Evolutionary conservation across 2,113 vertebrate genomes (phyloP), one percentile per base, ranked within the genome.

Genomic region (Chamaea fasciata): DNA sequence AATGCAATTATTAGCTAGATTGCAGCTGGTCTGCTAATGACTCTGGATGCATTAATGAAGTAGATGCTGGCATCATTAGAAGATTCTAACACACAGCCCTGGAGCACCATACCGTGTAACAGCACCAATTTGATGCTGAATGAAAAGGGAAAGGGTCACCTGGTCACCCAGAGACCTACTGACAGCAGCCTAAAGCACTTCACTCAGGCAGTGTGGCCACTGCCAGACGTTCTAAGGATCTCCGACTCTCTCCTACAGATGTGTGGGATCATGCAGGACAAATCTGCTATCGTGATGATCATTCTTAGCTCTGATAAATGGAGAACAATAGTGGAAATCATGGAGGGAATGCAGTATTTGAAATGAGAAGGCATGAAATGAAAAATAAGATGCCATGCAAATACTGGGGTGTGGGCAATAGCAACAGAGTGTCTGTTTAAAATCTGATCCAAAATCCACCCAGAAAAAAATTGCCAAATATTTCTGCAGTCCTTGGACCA

Each of bases 1-100:
- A 96, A 90, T 52, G 69, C 47, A 89, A 87, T 84, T 90, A 93
- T 79, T 86, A 85, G 57, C 65, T 92, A 86, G 75, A 92, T 77
- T 92, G 88, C 44, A 67, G 83, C 75, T 86, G 76, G 68, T 74
- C 83, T 90, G 64, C 76, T 95, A 90, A 94, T 47, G 83, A 90
- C 76, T 94, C 23, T 2, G 46, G 55, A 55, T 73, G 46, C 63
- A 77, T 88, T 94, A 91, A 92, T 90, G 63, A 94, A 90, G 85
- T 35, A 62, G 57, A 93, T 17, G n/a, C 31, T 60, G 49, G 44
- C 80, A 91, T 71, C 70, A 60, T 79, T 62, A 91, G 65, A 42
- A 79, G 85, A 76, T 13, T 30, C 30, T 76, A 85, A 69, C 44
- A 76, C 0, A 1, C 46, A 93, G 57, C 68, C 88, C 85, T 59